These are phyloP conservation scores for Drosophila triauraria DNA, from an alignment of 1,140 invertebrate species.

Conservation along the genomic window DNA sequence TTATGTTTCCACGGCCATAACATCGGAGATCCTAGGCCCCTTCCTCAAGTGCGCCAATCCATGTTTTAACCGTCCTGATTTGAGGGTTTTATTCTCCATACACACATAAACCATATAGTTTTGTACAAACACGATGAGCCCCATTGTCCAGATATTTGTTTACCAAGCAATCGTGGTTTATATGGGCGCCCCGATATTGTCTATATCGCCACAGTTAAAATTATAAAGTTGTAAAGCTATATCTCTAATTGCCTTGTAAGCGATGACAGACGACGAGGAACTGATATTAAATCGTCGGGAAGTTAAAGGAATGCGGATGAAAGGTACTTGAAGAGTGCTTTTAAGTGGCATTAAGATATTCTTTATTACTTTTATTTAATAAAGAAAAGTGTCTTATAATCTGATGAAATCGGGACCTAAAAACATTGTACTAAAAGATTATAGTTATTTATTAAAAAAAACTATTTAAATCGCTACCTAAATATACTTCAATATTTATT, in stretches of 20 bases:
- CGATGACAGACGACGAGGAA: constrained; percentile 1
- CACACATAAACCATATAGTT: constrained; percentile 17
- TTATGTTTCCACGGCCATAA: constrained; percentile 63
- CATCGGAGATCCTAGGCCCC: constrained; percentile 25
- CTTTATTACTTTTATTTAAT: not conserved
- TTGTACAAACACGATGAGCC: constrained; percentile 23
- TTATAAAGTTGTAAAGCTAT: constrained; percentile 34
- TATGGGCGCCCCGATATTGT: constrained; percentile 47
- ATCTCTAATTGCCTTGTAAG: constrained; percentile 41
- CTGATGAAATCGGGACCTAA: not conserved
- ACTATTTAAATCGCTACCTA: too few relatives aligned
- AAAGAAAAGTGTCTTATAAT: not conserved
- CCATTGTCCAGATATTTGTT: constrained; percentile 50
- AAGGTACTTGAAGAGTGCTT: not conserved
- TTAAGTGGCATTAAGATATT: not conserved
- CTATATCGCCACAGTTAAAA: constrained; percentile 14
- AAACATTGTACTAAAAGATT: too few relatives aligned
- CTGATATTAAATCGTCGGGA: constrained; percentile 1
- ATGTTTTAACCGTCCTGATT: constrained; percentile 56
- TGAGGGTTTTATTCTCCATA: constrained; percentile 52
- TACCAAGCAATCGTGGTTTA: constrained; percentile 45
- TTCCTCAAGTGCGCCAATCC: constrained; percentile 50
- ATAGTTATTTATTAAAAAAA: too few relatives aligned
- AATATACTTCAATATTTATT: too few relatives aligned
- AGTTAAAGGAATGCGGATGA: constrained; percentile 1